Conservation (phyloP, 2,888 invertebrate species). For the Agapostemon virescens region DNA sequence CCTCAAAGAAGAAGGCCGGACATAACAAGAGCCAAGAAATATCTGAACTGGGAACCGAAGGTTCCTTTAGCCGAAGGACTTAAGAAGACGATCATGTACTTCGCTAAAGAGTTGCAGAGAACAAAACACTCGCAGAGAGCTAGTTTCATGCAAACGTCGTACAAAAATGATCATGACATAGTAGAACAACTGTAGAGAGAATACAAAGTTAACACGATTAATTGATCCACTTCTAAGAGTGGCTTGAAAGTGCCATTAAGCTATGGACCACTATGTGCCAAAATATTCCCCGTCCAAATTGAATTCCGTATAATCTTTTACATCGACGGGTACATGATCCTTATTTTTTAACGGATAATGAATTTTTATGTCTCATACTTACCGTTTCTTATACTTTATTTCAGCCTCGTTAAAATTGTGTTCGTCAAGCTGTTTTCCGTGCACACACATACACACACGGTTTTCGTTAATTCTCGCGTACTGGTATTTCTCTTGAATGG, state of each 20-base stretch:
- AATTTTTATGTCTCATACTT: conserved; percentile 2
- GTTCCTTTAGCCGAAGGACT: conserved; percentile 93
- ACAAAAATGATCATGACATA: conserved; percentile 77
- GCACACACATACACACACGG: too few species aligned
- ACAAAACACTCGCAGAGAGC: conserved; percentile 83
- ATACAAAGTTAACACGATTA: conserved; percentile 35
- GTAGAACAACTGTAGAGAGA: conserved; percentile 73
- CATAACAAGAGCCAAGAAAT: conserved; percentile 92
- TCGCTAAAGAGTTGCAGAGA: conserved; percentile 91
- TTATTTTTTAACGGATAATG: conserved; percentile 22
- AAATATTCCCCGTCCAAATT: conserved; percentile 70
- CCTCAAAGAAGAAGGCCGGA: conserved; percentile 97
- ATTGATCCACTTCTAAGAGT: conserved; percentile 57
- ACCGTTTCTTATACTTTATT: conserved; percentile 15
- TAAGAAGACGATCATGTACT: conserved; percentile 95
- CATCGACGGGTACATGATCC: conserved; percentile 21
- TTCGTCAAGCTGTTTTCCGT: neutral
- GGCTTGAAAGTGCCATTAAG: conserved; percentile 64
- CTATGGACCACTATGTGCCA: conserved; percentile 71
- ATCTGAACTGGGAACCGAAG: conserved; percentile 95
- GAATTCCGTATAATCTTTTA: conserved; percentile 51
- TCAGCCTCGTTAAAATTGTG: neutral
- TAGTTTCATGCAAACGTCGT: conserved; percentile 74
- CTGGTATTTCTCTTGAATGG: neutral
- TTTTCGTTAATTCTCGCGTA: conserved; percentile 24